Evolutionary conservation across 2,888 invertebrate genomes (phyloP).

Genomic region (Meteorus colon): DNA sequence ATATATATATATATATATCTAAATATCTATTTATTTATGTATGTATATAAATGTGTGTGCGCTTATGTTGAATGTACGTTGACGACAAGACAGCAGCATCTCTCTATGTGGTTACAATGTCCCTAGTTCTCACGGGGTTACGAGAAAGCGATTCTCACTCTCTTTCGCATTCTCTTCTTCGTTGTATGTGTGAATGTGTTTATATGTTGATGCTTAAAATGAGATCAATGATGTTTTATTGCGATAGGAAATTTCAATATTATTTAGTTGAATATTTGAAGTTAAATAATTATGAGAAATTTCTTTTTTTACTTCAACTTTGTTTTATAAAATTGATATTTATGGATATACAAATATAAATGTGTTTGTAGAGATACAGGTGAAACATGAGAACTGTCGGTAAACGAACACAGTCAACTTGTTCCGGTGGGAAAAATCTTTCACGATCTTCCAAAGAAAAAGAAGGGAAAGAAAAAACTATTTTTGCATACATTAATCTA

Average conservation of each 20-base stretch:
- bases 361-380: conserved; percentile 57
- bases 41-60: conserved; percentile 15
- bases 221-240: not conserved
- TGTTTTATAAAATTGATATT: not conserved
- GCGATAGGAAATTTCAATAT: conserved; percentile 8
- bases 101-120: conserved; percentile 33
- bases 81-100: conserved; percentile 25
- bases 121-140: conserved; percentile 69
- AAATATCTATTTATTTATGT: not conserved
- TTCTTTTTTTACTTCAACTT: no score
- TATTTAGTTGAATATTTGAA: no score
- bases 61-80: conserved; percentile 17
- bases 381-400: conserved; percentile 64
- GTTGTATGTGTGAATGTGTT: not conserved
- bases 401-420: conserved; percentile 59
- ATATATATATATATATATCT: not conserved
- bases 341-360: not conserved
- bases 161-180: not conserved
- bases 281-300: no score
- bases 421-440: conserved; percentile 69
- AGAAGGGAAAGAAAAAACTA: conserved; percentile 41
- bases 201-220: not conserved
- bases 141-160: conserved; percentile 66
- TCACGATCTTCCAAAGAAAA: conserved; percentile 54
- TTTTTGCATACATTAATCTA: conserved; percentile 73